Percentiles rank a stretch among this genome's conserved stretches.
phyloP scores from a whole-genome alignment of 2,113 vertebrate genomes.

The Anthoscopus minutus region DNA sequence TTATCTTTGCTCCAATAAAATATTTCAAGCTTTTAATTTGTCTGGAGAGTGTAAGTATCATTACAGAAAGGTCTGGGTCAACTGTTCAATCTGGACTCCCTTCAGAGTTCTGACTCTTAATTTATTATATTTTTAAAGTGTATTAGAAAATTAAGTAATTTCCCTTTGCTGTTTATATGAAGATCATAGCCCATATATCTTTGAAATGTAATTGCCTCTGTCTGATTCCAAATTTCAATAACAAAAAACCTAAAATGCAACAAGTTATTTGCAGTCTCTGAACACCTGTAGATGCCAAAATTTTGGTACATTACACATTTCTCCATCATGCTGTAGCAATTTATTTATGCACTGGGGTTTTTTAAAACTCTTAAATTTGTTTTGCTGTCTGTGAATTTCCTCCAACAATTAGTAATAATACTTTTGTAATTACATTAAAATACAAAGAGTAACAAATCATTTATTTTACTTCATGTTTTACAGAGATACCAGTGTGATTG shows the following conservation, averaged over 20 bases:
- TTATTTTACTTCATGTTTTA: background rate
- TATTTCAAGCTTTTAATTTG: background rate
- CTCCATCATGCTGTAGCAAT: background rate
- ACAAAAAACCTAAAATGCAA: background rate
- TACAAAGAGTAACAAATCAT: background rate
- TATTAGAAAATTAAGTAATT: background rate
- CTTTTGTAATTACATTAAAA: background rate
- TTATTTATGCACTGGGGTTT: background rate
- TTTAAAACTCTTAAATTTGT: background rate
- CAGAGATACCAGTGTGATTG: conserved; percentile 50
- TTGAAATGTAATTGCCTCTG: background rate
- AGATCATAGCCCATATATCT: background rate
- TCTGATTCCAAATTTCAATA: background rate
- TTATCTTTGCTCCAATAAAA: background rate
- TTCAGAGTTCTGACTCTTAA: background rate
- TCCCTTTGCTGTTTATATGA: background rate
- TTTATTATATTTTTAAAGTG: background rate
- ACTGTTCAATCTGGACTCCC: background rate
- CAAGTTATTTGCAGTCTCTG: background rate
- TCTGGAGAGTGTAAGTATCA: background rate
- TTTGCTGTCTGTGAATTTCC: background rate
- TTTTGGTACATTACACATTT: background rate
- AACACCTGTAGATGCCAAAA: background rate
- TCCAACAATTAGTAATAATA: background rate
- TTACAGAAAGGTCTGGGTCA: background rate